Conservation (phyloP, 2,113 vertebrate species). For the Alligator mississippiensis region DNA sequence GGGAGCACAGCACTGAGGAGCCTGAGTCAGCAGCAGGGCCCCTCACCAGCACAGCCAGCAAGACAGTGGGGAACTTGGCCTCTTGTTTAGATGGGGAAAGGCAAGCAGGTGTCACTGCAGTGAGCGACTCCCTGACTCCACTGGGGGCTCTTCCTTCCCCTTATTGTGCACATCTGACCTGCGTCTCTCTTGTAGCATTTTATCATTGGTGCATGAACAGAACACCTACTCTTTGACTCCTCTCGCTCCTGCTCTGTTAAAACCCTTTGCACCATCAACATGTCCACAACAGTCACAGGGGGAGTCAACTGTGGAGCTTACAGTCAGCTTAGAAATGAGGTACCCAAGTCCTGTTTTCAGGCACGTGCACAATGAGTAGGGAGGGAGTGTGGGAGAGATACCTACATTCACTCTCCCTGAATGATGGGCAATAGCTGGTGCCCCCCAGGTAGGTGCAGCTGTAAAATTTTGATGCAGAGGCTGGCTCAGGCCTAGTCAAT, state of each 20-base stretch:
- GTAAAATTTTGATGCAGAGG: background rate
- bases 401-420: background rate
- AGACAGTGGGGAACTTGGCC: background rate
- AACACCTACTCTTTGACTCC: background rate
- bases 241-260: background rate
- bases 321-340: background rate
- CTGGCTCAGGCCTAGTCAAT: background rate
- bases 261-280: background rate
- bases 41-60: background rate
- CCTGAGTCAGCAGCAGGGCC: too few relatives aligned
- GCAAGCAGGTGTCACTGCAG: background rate
- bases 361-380: background rate
- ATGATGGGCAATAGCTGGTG: background rate
- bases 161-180: background rate
- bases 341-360: background rate
- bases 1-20: background rate
- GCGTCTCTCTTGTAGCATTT: background rate
- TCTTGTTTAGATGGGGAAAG: background rate
- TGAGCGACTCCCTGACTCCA: background rate
- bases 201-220: fast-evolving
- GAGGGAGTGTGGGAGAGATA: background rate
- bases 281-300: background rate
- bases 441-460: background rate
- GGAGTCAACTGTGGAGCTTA: background rate
- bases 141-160: background rate